Percentiles rank a stretch among this genome's conserved stretches.
phyloP scores from a whole-genome alignment of 2,888 invertebrate genomes.

The Brachyopa scutellaris region DNA sequence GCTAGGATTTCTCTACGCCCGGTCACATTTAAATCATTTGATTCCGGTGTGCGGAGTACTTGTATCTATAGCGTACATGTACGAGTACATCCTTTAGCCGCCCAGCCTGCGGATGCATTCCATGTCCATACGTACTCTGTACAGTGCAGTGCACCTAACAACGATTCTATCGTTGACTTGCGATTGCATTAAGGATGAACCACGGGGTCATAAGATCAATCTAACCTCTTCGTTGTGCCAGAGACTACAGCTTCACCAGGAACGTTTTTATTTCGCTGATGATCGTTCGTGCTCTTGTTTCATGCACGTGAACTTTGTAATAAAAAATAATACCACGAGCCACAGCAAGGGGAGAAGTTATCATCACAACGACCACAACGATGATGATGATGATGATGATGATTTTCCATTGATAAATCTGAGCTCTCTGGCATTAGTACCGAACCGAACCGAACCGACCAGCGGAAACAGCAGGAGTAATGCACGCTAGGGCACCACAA shows the following conservation, averaged over 20 bases:
- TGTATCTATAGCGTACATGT: too few relatives aligned
- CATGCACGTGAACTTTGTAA: slow-evolving; percentile 64
- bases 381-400: slow-evolving; percentile 56
- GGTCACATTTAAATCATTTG: slow-evolving; percentile 50
- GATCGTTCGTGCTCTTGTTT: slow-evolving; percentile 72
- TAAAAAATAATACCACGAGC: slow-evolving; percentile 18
- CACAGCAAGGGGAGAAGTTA: slow-evolving; percentile 30
- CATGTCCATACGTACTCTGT: slow-evolving; percentile 40
- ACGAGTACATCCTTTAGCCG: slow-evolving; percentile 52
- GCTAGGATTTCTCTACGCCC: slow-evolving; percentile 38
- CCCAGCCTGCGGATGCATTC: slow-evolving; percentile 65
- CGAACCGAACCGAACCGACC: too few relatives aligned
- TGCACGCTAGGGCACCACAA: slow-evolving; percentile 37
- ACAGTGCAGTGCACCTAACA: slow-evolving; percentile 58
- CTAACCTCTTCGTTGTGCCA: slow-evolving; percentile 60
- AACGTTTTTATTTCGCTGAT: slow-evolving; percentile 62
- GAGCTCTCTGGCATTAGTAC: not conserved
- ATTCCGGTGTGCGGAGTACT: slow-evolving; percentile 32
- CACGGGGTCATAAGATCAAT: slow-evolving; percentile 70
- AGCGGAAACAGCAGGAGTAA: slow-evolving; percentile 23
- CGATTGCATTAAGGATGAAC: slow-evolving; percentile 72
- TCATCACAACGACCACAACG: slow-evolving; percentile 39
- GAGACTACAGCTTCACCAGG: slow-evolving; percentile 7
- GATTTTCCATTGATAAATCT: slow-evolving; percentile 71
- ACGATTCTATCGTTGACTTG: slow-evolving; percentile 68